These are phyloP conservation scores for Myocastor coypus DNA, from an alignment of 2,113 vertebrate species.

Conservation along the genomic window DNA sequence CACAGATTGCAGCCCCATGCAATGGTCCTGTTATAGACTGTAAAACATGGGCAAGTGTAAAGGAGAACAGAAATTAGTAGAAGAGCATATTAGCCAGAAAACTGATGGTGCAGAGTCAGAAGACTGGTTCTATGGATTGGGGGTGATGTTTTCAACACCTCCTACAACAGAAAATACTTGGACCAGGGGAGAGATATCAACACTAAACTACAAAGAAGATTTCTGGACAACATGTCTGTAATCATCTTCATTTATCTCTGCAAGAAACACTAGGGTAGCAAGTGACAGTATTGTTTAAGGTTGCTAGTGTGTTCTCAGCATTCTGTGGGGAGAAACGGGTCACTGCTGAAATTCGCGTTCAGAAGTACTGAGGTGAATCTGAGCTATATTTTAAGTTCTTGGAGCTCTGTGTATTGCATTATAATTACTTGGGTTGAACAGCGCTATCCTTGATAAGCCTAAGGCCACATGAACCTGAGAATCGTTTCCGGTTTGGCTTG, in stretches of 20 bases:
- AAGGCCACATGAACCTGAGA: not conserved
- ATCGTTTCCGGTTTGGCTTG: not conserved
- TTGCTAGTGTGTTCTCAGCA: not conserved
- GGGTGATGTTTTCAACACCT: not conserved
- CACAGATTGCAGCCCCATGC: not conserved
- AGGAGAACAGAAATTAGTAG: not conserved
- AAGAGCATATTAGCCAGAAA: not conserved
- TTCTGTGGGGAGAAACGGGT: not conserved
- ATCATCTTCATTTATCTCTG: not conserved
- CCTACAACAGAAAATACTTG: not conserved
- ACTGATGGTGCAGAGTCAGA: not conserved
- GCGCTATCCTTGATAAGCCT: not conserved
- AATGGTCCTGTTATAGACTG: not conserved
- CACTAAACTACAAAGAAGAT: not conserved
- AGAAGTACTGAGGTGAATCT: not conserved
- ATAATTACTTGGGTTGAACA: not conserved
- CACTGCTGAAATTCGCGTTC: not conserved
- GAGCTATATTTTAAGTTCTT: not conserved
- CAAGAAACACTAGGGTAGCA: not conserved
- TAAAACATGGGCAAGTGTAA: not conserved
- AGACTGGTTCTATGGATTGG: fast-evolving
- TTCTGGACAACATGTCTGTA: not conserved
- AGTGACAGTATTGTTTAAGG: not conserved
- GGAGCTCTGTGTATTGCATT: not conserved
- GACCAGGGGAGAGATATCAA: not conserved